phyloP scores from a whole-genome alignment of 2,113 vertebrate species.

The Struthidea cinerea region DNA sequence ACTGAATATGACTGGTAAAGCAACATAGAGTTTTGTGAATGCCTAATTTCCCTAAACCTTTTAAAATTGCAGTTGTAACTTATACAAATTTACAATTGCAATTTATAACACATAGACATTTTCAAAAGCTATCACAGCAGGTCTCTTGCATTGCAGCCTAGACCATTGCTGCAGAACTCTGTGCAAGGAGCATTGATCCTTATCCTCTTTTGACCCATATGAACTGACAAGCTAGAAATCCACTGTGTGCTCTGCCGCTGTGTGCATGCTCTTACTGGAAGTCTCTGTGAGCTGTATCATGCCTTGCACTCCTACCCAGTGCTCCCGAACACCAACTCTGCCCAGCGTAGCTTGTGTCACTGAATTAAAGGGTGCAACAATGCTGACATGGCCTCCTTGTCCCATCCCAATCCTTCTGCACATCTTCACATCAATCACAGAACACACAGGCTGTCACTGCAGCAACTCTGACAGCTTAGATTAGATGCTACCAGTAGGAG shows the following conservation, averaged over 20 bases:
- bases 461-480: neutral
- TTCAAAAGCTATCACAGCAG: neutral
- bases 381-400: neutral
- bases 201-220: neutral
- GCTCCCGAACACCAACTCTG: neutral
- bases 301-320: neutral
- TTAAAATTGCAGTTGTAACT: neutral
- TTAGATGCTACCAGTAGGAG: neutral
- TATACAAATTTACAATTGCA: neutral
- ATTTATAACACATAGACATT: neutral
- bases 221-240: neutral
- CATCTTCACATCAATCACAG: neutral
- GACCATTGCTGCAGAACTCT: neutral
- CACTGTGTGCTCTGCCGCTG: neutral
- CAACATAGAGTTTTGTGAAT: neutral
- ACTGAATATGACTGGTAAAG: neutral
- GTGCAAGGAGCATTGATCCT: neutral
- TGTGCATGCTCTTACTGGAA: neutral
- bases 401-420: neutral
- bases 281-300: accelerated
- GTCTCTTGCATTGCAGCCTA: neutral
- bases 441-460: neutral
- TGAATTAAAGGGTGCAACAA: neutral
- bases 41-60: neutral
- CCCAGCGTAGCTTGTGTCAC: neutral